Conservation (phyloP, 2,113 vertebrate species). For the Ptyas mucosa region DNA sequence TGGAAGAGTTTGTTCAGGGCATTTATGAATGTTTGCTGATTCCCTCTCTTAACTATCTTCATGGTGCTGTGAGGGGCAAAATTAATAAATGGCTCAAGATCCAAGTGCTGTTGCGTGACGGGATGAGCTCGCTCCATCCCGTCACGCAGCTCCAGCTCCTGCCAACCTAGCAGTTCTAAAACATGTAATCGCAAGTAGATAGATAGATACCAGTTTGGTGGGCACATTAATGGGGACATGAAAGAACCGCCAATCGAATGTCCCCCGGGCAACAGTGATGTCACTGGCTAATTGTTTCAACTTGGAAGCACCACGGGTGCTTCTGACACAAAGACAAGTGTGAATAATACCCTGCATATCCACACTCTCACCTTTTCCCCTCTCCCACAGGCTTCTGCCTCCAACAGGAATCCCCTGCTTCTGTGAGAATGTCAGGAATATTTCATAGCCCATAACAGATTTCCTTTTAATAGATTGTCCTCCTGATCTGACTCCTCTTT, state of each 20-base stretch:
- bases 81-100: background rate
- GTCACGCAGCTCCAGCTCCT: background rate
- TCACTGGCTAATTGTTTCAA: background rate
- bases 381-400: background rate
- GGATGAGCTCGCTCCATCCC: background rate
- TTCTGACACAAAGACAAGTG: background rate
- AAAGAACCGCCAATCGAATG: background rate
- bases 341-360: background rate
- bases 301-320: background rate
- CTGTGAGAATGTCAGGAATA: background rate
- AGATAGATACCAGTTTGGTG: background rate
- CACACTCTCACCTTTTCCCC: background rate
- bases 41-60: background rate
- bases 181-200: background rate
- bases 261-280: background rate
- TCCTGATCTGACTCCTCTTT: background rate
- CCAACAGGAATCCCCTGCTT: background rate
- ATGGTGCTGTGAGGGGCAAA: background rate
- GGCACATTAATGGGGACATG: background rate
- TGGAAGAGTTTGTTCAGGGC: background rate
- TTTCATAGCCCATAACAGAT: constrained; percentile 1
- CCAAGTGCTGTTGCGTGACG: background rate
- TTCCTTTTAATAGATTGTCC: background rate
- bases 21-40: background rate
- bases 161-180: background rate